phyloP scores from a whole-genome alignment of 1,140 invertebrate species.

The Drosophila rufa region DNA sequence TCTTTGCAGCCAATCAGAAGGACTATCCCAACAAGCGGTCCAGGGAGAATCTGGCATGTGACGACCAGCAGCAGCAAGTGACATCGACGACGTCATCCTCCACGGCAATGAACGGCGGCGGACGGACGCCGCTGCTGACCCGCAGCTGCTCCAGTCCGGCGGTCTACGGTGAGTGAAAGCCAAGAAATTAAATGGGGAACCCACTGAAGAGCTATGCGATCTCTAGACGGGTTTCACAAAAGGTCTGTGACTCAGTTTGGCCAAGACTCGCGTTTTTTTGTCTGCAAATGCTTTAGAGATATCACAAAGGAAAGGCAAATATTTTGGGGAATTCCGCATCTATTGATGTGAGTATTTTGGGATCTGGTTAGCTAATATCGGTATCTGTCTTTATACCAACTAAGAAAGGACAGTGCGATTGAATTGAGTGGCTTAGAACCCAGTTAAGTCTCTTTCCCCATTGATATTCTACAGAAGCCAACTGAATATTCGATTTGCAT shows the following conservation, averaged over 20 bases:
- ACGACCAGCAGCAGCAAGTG: constrained; percentile 62
- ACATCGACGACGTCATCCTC: constrained; percentile 64
- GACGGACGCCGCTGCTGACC: constrained; percentile 73
- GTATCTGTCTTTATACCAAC: background rate
- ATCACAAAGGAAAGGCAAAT: constrained; percentile 1
- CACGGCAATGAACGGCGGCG: constrained; percentile 84
- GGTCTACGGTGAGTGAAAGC: constrained; percentile 79
- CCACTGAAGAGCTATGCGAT: constrained; percentile 10
- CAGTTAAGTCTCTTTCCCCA: background rate
- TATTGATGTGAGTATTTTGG: background rate
- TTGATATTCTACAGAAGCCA: background rate
- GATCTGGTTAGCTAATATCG: background rate
- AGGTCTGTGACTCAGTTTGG: constrained; percentile 16
- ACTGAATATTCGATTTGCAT: background rate
- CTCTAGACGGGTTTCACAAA: constrained; percentile 20
- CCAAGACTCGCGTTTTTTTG: background rate
- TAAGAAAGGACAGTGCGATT: background rate
- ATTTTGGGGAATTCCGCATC: background rate
- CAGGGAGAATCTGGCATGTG: constrained; percentile 86
- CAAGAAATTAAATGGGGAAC: constrained; percentile 3
- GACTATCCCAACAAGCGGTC: constrained; percentile 88
- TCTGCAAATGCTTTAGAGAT: constrained; percentile 5
- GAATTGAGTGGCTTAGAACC: background rate
- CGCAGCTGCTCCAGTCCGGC: constrained; percentile 85
- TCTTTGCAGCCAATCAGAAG: constrained; percentile 89